A percentile compares a stretch with the other conserved stretches of the same genome.
Conservation (phyloP, 2,888 invertebrate genomes). For the Hypsopygia costalis region DNA sequence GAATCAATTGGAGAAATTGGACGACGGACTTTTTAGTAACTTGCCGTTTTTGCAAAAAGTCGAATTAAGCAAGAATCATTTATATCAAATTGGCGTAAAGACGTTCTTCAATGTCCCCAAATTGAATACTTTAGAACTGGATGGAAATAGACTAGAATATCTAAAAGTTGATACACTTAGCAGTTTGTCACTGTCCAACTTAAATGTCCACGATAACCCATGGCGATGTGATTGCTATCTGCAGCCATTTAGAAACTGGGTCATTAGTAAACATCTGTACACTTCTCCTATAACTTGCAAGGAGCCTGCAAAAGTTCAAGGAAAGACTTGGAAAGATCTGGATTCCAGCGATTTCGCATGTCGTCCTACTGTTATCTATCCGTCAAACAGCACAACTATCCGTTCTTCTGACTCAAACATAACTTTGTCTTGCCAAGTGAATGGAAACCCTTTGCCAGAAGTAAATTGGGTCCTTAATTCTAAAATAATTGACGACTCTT, state of each 20-base stretch:
- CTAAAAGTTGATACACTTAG: slow-evolving; percentile 84
- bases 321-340: slow-evolving; percentile 87
- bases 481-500: slow-evolving; percentile 77
- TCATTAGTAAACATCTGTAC: slow-evolving; percentile 86
- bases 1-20: slow-evolving; percentile 87
- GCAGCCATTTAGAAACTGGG: slow-evolving; percentile 89
- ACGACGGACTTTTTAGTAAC: slow-evolving; percentile 88
- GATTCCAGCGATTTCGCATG: slow-evolving; percentile 90
- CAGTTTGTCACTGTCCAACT: slow-evolving; percentile 84
- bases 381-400: slow-evolving; percentile 78
- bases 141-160: slow-evolving; percentile 86
- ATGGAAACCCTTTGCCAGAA: slow-evolving; percentile 88
- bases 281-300: slow-evolving; percentile 87
- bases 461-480: slow-evolving; percentile 88
- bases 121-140: slow-evolving; percentile 84
- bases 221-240: slow-evolving; percentile 95
- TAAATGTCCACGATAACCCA: slow-evolving; percentile 89
- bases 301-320: slow-evolving; percentile 84
- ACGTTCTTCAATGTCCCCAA: slow-evolving; percentile 86
- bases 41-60: slow-evolving; percentile 87
- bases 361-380: slow-evolving; percentile 86
- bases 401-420: slow-evolving; percentile 84
- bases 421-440: slow-evolving; percentile 87
- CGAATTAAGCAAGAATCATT: slow-evolving; percentile 87
- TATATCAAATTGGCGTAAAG: slow-evolving; percentile 84